phyloP scores from a whole-genome alignment of 2,888 invertebrate species.

The Ptilodon capucinus region DNA sequence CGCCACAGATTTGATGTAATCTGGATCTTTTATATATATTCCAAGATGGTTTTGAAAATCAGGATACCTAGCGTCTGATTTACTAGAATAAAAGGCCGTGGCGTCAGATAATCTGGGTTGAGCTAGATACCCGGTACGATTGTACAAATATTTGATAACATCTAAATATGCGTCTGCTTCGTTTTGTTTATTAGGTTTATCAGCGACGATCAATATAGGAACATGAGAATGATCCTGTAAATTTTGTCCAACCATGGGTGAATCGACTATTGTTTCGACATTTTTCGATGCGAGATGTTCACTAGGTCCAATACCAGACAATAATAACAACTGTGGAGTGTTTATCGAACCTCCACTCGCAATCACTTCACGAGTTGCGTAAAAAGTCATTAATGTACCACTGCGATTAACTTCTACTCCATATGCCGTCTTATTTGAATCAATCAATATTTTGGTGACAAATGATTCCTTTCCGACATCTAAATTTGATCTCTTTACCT shows the following conservation, averaged over 20 bases:
- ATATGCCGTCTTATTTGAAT: constrained; percentile 2
- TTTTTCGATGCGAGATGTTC: constrained; percentile 42
- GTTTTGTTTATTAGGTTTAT: constrained; percentile 4
- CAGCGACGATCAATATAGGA: constrained; percentile 9
- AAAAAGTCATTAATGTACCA: constrained; percentile 1
- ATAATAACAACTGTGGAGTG: constrained; percentile 60
- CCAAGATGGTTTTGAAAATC: constrained; percentile 18
- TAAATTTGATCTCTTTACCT: constrained; percentile 26
- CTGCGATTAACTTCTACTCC: constrained; percentile 21
- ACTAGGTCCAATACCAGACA: constrained; percentile 66
- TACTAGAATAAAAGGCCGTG: constrained; percentile 16
- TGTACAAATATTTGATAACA: constrained; percentile 10
- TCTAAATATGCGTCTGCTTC: constrained; percentile 6
- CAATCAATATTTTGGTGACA: constrained; percentile 22
- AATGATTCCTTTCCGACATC: constrained; percentile 13
- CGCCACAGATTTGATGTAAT: constrained; percentile 4
- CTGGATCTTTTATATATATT: constrained; percentile 7
- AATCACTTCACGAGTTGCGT: constrained; percentile 50
- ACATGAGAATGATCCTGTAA: constrained; percentile 59
- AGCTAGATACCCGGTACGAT: constrained; percentile 10
- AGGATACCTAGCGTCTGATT: constrained; percentile 7
- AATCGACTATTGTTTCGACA: constrained; percentile 47
- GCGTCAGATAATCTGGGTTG: constrained; percentile 10
- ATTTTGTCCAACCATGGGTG: constrained; percentile 59
- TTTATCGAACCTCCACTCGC: constrained; percentile 61